These are phyloP conservation scores for Pseudobourletiella spinata DNA, from an alignment of 1,140 invertebrate species.

Conservation along the genomic window DNA sequence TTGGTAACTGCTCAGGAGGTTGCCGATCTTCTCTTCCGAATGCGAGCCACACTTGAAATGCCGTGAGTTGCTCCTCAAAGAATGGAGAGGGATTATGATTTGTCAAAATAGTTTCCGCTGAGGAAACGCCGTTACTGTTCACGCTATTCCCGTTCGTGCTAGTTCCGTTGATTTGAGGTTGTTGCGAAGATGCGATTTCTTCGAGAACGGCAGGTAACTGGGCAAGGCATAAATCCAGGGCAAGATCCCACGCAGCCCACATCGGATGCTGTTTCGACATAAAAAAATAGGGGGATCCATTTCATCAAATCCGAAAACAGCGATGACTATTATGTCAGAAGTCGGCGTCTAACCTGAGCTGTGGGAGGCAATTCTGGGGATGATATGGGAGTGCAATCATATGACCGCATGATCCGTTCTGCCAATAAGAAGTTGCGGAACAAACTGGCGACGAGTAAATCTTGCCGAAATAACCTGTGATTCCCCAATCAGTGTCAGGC, in stretches of 20 bases:
- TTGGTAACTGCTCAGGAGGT: constrained; percentile 93
- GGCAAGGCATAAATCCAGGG: constrained; percentile 82
- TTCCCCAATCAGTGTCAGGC: too few relatives aligned
- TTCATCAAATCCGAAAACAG: background rate
- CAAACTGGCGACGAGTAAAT: constrained; percentile 93
- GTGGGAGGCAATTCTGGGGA: constrained; percentile 81
- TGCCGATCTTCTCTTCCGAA: constrained; percentile 64
- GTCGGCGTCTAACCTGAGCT: constrained; percentile 57
- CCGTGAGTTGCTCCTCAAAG: constrained; percentile 96
- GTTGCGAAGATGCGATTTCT: constrained; percentile 35
- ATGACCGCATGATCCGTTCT: constrained; percentile 89
- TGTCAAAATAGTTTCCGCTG: constrained; percentile 7
- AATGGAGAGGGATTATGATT: constrained; percentile 73
- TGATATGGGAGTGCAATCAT: constrained; percentile 91
- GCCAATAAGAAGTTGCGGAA: constrained; percentile 96
- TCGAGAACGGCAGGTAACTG: constrained; percentile 72
- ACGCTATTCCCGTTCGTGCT: constrained; percentile 6
- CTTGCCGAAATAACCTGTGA: constrained; percentile 90
- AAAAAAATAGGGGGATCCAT: background rate
- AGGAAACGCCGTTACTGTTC: background rate
- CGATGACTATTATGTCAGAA: background rate
- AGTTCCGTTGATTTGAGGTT: background rate
- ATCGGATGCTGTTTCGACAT: constrained; percentile 72
- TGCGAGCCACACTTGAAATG: constrained; percentile 94
- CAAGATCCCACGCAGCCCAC: constrained; percentile 96